Base-by-base conservation (phyloP, 2,797 vertebrate genomes). In the Cichlasoma orientale region DNA sequence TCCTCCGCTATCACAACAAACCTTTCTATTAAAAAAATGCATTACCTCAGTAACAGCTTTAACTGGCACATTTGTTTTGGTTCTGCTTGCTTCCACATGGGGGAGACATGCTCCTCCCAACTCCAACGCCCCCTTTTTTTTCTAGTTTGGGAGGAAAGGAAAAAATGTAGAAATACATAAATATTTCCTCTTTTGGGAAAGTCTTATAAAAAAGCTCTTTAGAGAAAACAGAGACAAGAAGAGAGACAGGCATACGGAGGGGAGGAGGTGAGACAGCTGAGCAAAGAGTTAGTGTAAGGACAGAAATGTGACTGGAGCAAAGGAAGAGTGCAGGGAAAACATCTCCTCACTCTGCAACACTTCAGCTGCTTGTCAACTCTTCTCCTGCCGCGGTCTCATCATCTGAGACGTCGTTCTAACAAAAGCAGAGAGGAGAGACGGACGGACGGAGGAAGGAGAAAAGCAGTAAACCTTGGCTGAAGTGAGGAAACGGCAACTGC, bases 81-180 rank as follows among this genome's bases (percentile, higher is more conserved):
- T 88, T 91, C 83, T 87, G 29, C 55, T 7, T 74, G 78, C 78
- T 69, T 93, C 94, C 95, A 94, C 94, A 93, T 90, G 94, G 87
- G 92, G 94, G 94, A 93, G 91, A 91, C 92, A 92, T 55, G 86
- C 80, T 89, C 89, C 90, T 91, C 84, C 78, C 85, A 86, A 44
- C 56, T 81, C 72, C 71, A 77, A 16, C 57, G 38, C 38, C 58
- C 57, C 13, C 47, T 52, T 77, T 84, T 33, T 74, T 57, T 74
- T 75, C 70, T 54, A 54, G 71, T 83, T 87, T 79, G 57, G 33
- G 72, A 74, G 57, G 58, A 74, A 72, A 78, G 36, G 5, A 31
- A 19, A 69, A 89, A 86, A 79, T 56, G 33, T 56, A 84, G 76
- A 87, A 92, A 86, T 86, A 75, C 77, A 92, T 85, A 82, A 90